Evolutionary conservation across 2,797 vertebrate species (phyloP).

Genomic region (Clamator glandarius): DNA sequence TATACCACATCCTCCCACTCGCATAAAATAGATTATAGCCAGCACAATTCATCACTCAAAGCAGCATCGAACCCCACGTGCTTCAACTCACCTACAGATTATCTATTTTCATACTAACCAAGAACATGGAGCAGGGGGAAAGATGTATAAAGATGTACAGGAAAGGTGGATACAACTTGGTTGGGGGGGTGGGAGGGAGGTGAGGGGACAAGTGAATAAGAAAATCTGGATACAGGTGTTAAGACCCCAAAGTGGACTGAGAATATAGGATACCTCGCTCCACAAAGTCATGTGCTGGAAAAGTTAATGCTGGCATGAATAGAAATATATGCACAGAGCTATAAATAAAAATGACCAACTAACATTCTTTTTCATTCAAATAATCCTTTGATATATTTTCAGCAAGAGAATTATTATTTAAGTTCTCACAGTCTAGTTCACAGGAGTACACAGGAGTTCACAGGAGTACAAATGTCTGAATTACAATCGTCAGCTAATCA

Average conservation of each 20-base stretch:
- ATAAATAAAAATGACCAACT: background rate
- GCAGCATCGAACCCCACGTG: fast-evolving
- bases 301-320: background rate
- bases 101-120: background rate
- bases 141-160: background rate
- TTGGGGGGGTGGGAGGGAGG: too few relatives aligned
- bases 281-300: background rate
- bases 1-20: fast-evolving
- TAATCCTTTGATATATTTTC: background rate
- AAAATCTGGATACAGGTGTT: background rate
- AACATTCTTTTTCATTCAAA: background rate
- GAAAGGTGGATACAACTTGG: background rate
- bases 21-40: background rate
- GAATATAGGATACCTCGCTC: background rate
- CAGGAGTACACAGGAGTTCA: background rate
- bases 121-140: background rate
- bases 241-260: background rate
- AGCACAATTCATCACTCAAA: background rate
- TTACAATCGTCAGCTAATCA: background rate
- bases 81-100: background rate
- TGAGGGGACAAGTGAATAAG: fast-evolving
- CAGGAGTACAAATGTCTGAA: background rate
- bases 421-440: background rate
- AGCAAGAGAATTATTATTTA: background rate
- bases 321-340: background rate